Percentiles rank a stretch among this genome's conserved stretches.
Evolutionary conservation across 1,140 invertebrate species (phyloP).

Genomic region (Pogonomyrmex californicus): DNA sequence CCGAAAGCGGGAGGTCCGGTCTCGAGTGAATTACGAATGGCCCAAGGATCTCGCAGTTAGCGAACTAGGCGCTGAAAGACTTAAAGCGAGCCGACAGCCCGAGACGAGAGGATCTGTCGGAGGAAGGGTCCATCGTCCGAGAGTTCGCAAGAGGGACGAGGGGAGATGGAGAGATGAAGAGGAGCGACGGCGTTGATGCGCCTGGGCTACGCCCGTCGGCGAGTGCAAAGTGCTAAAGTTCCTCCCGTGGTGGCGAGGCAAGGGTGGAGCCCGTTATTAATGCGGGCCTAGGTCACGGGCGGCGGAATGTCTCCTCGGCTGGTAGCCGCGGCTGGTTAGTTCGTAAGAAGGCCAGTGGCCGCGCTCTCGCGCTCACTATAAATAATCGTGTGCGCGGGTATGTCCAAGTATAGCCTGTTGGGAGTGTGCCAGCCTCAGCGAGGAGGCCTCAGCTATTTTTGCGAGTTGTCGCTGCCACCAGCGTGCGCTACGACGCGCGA

Average conservation of each 20-base stretch:
- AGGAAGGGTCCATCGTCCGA: neutral
- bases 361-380: conserved; percentile 87
- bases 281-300: conserved; percentile 88
- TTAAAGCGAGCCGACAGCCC: conserved; percentile 9
- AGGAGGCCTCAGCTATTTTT: conserved; percentile 87
- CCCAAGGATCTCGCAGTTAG: neutral
- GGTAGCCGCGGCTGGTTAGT: conserved; percentile 83
- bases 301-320: conserved; percentile 79
- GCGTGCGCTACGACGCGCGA: conserved; percentile 78
- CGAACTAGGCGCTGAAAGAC: neutral
- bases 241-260: conserved; percentile 43
- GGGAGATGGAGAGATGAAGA: neutral
- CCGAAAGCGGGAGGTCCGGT: neutral
- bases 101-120: neutral
- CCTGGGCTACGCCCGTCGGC: neutral
- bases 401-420: conserved; percentile 92
- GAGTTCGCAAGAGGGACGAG: neutral
- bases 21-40: neutral
- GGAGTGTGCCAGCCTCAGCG: conserved; percentile 87
- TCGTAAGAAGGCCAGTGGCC: conserved; percentile 88
- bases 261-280: conserved; percentile 83
- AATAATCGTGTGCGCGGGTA: conserved; percentile 88
- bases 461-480: conserved; percentile 83
- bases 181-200: conserved; percentile 16
- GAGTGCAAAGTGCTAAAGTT: conserved; percentile 56